These are phyloP conservation scores for Anableps anableps DNA, from an alignment of 2,797 vertebrate genomes.

Conservation along the genomic window DNA sequence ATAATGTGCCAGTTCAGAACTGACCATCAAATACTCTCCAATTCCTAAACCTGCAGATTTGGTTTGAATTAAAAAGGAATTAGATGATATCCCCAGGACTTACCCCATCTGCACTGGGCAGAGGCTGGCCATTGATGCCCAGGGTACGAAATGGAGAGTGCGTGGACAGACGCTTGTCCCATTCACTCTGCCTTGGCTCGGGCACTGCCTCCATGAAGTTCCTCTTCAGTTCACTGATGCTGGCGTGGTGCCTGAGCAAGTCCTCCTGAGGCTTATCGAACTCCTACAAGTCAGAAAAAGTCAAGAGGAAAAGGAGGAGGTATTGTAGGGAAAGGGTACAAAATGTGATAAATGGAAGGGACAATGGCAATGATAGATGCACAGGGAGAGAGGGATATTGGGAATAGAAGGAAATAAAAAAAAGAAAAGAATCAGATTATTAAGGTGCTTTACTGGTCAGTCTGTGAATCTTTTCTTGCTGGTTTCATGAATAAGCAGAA, in stretches of 20 bases:
- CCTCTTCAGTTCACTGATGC: constrained; percentile 94
- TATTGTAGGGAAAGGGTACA: not conserved
- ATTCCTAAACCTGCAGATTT: constrained; percentile 33
- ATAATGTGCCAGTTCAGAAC: constrained; percentile 32
- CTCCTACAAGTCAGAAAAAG: constrained; percentile 78
- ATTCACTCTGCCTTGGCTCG: constrained; percentile 89
- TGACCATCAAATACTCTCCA: not conserved
- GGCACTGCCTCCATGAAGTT: constrained; percentile 95
- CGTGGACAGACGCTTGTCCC: constrained; percentile 96
- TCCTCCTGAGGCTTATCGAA: constrained; percentile 92
- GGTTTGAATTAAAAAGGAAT: not conserved
- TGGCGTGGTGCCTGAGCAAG: constrained; percentile 92
- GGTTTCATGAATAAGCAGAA: constrained; percentile 62
- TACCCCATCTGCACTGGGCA: constrained; percentile 88
- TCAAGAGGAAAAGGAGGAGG: not conserved
- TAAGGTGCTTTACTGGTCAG: not conserved
- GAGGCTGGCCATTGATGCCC: constrained; percentile 86
- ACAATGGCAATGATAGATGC: not conserved
- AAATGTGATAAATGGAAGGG: not conserved
- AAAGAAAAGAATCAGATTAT: constrained; percentile 30
- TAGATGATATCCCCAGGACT: constrained; percentile 68
- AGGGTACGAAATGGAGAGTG: constrained; percentile 91
- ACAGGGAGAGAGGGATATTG: constrained; percentile 16
- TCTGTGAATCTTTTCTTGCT: constrained; percentile 11
- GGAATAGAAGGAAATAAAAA: constrained; percentile 18